These are phyloP conservation scores for Seladonia tumulorum DNA, from an alignment of 2,888 invertebrate species.

Conservation along the genomic window DNA sequence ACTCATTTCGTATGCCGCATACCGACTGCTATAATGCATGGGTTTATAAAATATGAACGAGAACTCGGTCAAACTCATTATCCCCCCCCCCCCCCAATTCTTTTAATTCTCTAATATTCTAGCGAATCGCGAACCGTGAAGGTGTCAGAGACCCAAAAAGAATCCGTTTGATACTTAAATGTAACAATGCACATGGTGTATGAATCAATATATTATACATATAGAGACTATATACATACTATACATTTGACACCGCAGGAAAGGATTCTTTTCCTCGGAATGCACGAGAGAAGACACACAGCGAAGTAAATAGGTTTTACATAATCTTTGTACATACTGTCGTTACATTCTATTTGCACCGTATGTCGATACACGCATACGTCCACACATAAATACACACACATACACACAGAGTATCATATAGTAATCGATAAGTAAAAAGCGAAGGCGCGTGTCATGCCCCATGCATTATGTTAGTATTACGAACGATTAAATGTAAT, in stretches of 20 bases:
- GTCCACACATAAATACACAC: not conserved
- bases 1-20: conserved; percentile 44
- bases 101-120: conserved; percentile 1
- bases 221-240: conserved; percentile 27
- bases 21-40: conserved; percentile 68
- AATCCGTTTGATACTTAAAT: conserved; percentile 54
- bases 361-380: conserved; percentile 41
- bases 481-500: conserved; percentile 47
- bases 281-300: not conserved
- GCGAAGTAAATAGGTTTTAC: conserved; percentile 23
- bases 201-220: conserved; percentile 6
- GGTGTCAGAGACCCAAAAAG: conserved; percentile 29
- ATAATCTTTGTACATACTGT: conserved; percentile 69
- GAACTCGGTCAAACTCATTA: conserved; percentile 1
- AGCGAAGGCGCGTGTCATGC: conserved; percentile 28
- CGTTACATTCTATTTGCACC: conserved; percentile 48
- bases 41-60: conserved; percentile 43
- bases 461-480: conserved; percentile 70
- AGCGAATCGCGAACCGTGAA: conserved; percentile 15
- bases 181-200: conserved; percentile 22
- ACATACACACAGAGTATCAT: conserved; percentile 11
- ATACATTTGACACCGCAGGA: conserved; percentile 22
- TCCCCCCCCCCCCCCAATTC: not conserved
- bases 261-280: conserved; percentile 23
- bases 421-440: conserved; percentile 43